Percentiles rank a stretch among this genome's conserved stretches.
Evolutionary conservation across 2,797 vertebrate genomes (phyloP).

Genomic region (Myotis pilosus): DNA sequence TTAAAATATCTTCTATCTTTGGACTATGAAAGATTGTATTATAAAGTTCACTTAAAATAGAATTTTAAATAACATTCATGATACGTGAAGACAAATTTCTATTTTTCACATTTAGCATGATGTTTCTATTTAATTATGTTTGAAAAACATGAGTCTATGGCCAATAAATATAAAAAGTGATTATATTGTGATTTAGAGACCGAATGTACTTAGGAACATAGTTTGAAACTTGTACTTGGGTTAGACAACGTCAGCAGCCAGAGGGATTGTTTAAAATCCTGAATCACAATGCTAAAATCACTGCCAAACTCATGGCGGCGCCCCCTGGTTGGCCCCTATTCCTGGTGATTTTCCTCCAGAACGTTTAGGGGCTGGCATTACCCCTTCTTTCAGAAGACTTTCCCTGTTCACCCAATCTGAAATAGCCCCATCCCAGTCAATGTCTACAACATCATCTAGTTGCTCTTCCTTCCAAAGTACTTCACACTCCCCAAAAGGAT

Average conservation of each 20-base stretch:
- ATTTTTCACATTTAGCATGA: conserved; percentile 1
- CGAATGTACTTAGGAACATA: not conserved
- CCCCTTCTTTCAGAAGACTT: not conserved
- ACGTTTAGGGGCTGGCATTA: not conserved
- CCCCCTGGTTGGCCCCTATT: not conserved
- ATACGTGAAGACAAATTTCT: not conserved
- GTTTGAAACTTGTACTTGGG: not conserved
- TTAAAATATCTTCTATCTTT: conserved; percentile 42
- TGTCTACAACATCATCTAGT: not conserved
- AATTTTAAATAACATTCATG: not conserved
- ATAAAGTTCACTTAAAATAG: not conserved
- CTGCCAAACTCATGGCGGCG: not conserved
- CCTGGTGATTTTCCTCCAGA: not conserved
- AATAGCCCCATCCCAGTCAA: not conserved
- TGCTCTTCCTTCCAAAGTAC: not conserved
- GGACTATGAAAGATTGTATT: not conserved
- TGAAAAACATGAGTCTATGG: not conserved
- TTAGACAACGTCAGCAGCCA: not conserved
- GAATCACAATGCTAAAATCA: not conserved
- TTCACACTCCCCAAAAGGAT: not conserved
- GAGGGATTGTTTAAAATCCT: not conserved
- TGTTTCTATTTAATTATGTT: not conserved
- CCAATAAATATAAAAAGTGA: not conserved
- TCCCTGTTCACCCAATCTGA: not conserved
- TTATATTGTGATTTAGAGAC: not conserved